Conservation (phyloP, 2,113 vertebrate genomes). For the Gambusia affinis region DNA sequence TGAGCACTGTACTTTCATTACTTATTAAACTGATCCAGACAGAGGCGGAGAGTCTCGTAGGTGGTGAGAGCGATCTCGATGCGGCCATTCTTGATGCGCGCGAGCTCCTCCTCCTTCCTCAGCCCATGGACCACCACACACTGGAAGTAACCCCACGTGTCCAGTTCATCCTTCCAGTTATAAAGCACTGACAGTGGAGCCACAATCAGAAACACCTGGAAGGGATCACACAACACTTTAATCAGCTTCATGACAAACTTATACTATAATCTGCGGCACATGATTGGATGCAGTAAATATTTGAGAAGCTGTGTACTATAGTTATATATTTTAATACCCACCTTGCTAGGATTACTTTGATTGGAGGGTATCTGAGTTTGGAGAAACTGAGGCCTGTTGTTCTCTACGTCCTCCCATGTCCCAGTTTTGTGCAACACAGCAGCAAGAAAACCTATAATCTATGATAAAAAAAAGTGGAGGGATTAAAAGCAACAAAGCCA, state of each 20-base stretch:
- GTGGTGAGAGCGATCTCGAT: constrained; percentile 92
- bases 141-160: constrained; percentile 95
- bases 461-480: not conserved
- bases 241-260: constrained; percentile 13
- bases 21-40: constrained; percentile 92
- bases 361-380: constrained; percentile 78
- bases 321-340: constrained; percentile 56
- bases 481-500: not conserved
- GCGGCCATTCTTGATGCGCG: constrained; percentile 87
- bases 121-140: constrained; percentile 87
- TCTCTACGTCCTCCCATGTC: constrained; percentile 91
- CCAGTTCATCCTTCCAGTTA: constrained; percentile 96
- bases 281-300: not conserved
- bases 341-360: constrained; percentile 81
- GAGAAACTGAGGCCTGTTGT: constrained; percentile 93
- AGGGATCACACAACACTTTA: constrained; percentile 22
- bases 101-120: constrained; percentile 87
- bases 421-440: constrained; percentile 92
- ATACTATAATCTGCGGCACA: not conserved
- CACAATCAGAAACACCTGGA: constrained; percentile 92
- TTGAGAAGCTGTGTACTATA: not conserved
- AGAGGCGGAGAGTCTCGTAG: constrained; percentile 89
- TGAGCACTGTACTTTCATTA: constrained; percentile 54
- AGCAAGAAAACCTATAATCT: constrained; percentile 96
- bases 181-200: constrained; percentile 95